Evolutionary conservation across 1,140 invertebrate genomes (phyloP).

Genomic region (Aporrectodea caliginosa): DNA sequence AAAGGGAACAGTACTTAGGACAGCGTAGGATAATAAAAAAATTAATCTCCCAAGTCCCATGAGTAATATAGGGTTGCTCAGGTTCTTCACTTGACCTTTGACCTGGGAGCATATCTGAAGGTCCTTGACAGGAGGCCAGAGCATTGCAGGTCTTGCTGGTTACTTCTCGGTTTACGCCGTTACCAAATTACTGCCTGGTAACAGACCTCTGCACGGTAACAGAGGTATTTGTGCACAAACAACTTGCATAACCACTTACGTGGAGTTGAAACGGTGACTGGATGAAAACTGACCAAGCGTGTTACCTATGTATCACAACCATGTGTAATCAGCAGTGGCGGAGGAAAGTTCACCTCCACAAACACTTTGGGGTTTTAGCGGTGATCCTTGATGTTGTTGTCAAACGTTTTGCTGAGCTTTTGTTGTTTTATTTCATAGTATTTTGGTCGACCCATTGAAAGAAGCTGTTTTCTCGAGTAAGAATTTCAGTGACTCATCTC

Average conservation of each 20-base stretch:
- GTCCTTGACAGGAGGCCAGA: too few species aligned
- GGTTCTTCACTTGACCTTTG: background rate
- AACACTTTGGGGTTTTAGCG: slow-evolving; percentile 16
- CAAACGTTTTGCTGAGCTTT: background rate
- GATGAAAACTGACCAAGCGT: slow-evolving; percentile 35
- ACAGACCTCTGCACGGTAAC: too few species aligned
- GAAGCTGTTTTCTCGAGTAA: slow-evolving; percentile 29
- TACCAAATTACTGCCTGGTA: too few species aligned
- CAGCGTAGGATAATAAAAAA: slow-evolving; percentile 64
- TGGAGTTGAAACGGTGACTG: slow-evolving; percentile 59
- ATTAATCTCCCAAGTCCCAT: slow-evolving; percentile 51
- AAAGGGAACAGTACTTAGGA: slow-evolving; percentile 70
- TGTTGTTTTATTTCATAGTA: slow-evolving; percentile 1
- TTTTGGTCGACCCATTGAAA: slow-evolving; percentile 1
- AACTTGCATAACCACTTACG: slow-evolving; percentile 65
- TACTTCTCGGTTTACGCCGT: too few species aligned
- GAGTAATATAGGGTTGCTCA: slow-evolving; percentile 31
- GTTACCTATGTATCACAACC: too few species aligned
- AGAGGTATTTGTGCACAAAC: too few species aligned
- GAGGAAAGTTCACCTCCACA: background rate
- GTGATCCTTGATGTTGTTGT: slow-evolving; percentile 2
- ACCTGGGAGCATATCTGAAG: too few species aligned
- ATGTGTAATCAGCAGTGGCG: too few species aligned
- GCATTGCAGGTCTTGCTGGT: too few species aligned
- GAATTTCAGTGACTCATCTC: slow-evolving; percentile 33